Evolutionary conservation across 92 coral and sea anemone species (phyloP).

Genomic region (Phenganax marumi): DNA sequence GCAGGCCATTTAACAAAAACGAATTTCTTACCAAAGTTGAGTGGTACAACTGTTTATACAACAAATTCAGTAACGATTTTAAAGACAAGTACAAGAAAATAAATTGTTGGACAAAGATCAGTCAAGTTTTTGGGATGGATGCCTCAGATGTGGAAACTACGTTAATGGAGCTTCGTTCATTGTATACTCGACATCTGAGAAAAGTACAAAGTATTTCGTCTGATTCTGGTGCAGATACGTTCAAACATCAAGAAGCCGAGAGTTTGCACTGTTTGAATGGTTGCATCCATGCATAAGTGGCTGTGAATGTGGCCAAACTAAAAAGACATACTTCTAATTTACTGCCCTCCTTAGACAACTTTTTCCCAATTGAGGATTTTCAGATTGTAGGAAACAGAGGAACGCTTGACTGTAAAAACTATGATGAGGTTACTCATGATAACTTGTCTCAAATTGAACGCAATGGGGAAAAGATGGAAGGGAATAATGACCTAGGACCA

Average conservation of each 20-base stretch:
- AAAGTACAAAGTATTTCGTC: neutral
- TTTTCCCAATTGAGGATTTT: neutral
- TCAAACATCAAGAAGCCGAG: neutral
- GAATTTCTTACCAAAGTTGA: neutral
- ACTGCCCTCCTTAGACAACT: neutral
- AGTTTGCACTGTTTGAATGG: neutral
- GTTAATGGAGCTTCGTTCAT: neutral
- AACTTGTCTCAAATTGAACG: too few relatives aligned
- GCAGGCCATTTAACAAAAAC: neutral
- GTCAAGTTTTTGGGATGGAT: neutral
- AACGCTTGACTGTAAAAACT: neutral
- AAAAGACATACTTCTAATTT: neutral
- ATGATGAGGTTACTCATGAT: neutral
- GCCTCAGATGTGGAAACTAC: neutral
- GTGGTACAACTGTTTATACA: neutral
- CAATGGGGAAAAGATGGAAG: too few relatives aligned
- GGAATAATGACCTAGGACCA: neutral
- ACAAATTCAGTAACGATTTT: neutral
- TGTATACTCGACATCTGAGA: neutral
- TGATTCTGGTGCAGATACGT: neutral
- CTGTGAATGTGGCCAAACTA: neutral
- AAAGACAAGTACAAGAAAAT: neutral
- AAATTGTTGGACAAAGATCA: constrained; percentile 1
- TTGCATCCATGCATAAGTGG: neutral
- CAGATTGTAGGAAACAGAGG: neutral